phyloP scores from a whole-genome alignment of 2,113 vertebrate species.

The Ia io region DNA sequence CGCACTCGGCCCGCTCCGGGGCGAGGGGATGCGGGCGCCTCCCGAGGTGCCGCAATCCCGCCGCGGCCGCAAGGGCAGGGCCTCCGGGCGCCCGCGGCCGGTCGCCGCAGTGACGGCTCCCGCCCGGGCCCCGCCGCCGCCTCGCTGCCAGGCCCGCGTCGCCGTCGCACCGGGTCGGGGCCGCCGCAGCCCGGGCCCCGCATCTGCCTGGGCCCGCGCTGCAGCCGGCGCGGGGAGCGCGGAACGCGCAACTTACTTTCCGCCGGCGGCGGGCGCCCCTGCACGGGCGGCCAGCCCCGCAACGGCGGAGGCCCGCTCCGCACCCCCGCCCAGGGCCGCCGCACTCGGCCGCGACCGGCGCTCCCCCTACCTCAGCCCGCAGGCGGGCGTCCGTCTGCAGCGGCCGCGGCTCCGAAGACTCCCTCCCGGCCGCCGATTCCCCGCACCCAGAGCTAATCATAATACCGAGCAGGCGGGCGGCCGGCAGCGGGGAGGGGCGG shows the following conservation, averaged over 20 bases:
- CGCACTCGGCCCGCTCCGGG: slow-evolving; percentile 11
- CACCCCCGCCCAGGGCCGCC: not conserved
- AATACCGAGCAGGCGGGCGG: slow-evolving; percentile 60
- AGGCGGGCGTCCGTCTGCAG: slow-evolving; percentile 55
- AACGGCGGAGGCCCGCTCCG: not conserved
- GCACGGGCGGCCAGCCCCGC: not conserved
- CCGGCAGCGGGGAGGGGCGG: slow-evolving; percentile 47
- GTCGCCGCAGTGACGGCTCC: slow-evolving; percentile 48
- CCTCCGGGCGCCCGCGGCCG: slow-evolving; percentile 41
- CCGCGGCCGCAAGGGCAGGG: slow-evolving; percentile 67
- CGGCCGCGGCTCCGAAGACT: slow-evolving; percentile 63
- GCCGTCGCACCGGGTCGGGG: not conserved
- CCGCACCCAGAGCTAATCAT: slow-evolving; percentile 73
- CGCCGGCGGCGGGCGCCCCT: slow-evolving; percentile 46
- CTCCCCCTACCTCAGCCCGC: slow-evolving; percentile 65
- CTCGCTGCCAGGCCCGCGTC: slow-evolving; percentile 40
- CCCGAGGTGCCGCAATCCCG: slow-evolving; percentile 68
- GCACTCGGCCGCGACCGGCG: not conserved
- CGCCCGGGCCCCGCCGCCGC: not conserved
- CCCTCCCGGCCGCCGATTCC: slow-evolving; percentile 63
- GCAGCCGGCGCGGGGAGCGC: not conserved
- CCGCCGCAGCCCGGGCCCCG: slow-evolving; percentile 13
- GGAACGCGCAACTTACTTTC: slow-evolving; percentile 69
- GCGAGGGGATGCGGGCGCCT: slow-evolving; percentile 42
- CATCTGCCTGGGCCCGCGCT: slow-evolving; percentile 14